Percentiles rank a stretch among this genome's conserved stretches.
phyloP scores from a whole-genome alignment of 2,113 vertebrate species.

The Etia nguti region DNA sequence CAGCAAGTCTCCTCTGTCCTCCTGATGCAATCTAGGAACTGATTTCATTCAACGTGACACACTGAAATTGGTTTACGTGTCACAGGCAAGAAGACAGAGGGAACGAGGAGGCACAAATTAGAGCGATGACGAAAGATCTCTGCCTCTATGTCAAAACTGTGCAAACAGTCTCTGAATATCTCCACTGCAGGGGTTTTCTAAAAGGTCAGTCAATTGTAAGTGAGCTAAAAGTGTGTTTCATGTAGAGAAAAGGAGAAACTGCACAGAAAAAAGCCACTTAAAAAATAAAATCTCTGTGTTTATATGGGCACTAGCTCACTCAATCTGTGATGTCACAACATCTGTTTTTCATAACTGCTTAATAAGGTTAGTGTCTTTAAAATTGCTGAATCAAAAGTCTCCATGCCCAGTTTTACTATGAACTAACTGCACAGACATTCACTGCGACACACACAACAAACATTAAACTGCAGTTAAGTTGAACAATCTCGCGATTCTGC shows the following conservation, averaged over 20 bases:
- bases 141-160: not conserved
- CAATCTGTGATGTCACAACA: not conserved
- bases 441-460: not conserved
- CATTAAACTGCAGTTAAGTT: not conserved
- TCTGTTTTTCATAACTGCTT: not conserved
- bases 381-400: not conserved
- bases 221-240: not conserved
- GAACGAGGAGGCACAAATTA: not conserved
- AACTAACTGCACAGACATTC: not conserved
- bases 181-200: not conserved
- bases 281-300: not conserved
- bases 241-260: not conserved
- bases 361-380: rapidly evolving
- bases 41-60: not conserved
- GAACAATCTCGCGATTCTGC: rapidly evolving
- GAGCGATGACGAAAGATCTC: not conserved
- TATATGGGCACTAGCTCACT: not conserved
- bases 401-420: not conserved
- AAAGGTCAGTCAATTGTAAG: not conserved
- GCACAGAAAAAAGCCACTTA: rapidly evolving
- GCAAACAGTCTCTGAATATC: not conserved
- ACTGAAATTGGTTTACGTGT: not conserved
- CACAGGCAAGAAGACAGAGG: not conserved
- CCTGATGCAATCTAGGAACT: not conserved
- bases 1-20: not conserved